Evolutionary conservation across 1,140 invertebrate genomes (phyloP), one percentile per base, ranked within the genome.

Genomic region (Aplysia californica): DNA sequence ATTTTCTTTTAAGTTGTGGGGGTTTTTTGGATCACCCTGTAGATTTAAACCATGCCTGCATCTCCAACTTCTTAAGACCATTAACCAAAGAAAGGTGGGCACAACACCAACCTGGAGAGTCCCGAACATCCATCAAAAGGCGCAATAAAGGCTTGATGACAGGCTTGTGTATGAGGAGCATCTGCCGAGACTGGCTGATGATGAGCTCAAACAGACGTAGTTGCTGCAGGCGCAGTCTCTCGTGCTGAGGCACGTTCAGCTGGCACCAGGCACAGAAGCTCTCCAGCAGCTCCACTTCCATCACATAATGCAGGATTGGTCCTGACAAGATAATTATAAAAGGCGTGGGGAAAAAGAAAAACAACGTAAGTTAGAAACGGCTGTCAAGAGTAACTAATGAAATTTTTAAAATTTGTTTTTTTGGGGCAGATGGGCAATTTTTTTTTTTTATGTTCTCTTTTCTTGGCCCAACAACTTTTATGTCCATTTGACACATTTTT

Each of bases 111-210:
- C 72, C 72, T 26, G 23, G 74, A 3, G 95, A 91, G 86, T 96
- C 94, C 39, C 92, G 92, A 87, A 95, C 98, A 44, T 94, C 93
- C 75, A 93, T 93, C 18, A 98, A 91, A 44, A 98, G 92, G 86
- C 94, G 93, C 55, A 98, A 87, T 23, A 99, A 89, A 1, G 97
- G 96, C 68, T 95, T 92, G 36, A 97, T 92, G 82, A 98, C 95
- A 55, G 96, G 94, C 88, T 97, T 95, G 76, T 98, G 96, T 56
- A 96, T 95, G 50, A 98, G 92, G 50, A 98, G 70, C n/a, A 85
- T 71, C 64, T 90, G 92, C 67, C 93, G 91, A 50, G 93, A 94
- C 83, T 94, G 93, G 74, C 92, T 95, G 59, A 96, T 92, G 74
- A 96, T 88, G 79, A 94, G 91, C 79, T 96, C 95, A 88, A 95